These are phyloP conservation scores for Enteromius unitaeniatus DNA, from an alignment of 2,797 vertebrate species.

Conservation along the genomic window DNA sequence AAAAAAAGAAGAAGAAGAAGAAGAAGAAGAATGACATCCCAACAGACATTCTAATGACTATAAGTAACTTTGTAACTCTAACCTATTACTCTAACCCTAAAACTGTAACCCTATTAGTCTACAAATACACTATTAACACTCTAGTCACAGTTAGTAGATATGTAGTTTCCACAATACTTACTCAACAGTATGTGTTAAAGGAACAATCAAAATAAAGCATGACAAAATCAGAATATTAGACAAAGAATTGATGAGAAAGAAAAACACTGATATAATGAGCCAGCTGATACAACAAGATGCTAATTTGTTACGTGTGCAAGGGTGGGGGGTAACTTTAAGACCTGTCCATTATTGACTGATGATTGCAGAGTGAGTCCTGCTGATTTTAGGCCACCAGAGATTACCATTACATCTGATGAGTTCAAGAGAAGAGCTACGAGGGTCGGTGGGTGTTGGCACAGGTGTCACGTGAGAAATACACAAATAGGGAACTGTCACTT, in stretches of 20 bases:
- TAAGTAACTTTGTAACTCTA: background rate
- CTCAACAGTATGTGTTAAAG: background rate
- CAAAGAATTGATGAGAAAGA: background rate
- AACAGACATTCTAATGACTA: background rate
- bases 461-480: background rate
- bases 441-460: conserved; percentile 51
- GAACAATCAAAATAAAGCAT: background rate
- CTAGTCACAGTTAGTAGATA: background rate
- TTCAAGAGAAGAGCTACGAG: conserved; percentile 50
- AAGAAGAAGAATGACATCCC: background rate
- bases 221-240: background rate
- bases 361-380: conserved; percentile 65
- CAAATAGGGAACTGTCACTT: background rate
- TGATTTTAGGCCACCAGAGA: conserved; percentile 66
- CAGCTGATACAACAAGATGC: conserved; percentile 41
- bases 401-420: conserved; percentile 66
- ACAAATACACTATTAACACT: background rate
- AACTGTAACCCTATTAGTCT: background rate
- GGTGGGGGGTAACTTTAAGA: conserved; percentile 19
- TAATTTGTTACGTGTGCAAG: conserved; percentile 32
- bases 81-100: background rate
- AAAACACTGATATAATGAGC: background rate
- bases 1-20: too few species aligned
- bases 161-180: background rate
- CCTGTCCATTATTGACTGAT: conserved; percentile 47